These are phyloP conservation scores for Acromyrmex charruanus DNA, from an alignment of 1,140 invertebrate genomes.

Conservation along the genomic window DNA sequence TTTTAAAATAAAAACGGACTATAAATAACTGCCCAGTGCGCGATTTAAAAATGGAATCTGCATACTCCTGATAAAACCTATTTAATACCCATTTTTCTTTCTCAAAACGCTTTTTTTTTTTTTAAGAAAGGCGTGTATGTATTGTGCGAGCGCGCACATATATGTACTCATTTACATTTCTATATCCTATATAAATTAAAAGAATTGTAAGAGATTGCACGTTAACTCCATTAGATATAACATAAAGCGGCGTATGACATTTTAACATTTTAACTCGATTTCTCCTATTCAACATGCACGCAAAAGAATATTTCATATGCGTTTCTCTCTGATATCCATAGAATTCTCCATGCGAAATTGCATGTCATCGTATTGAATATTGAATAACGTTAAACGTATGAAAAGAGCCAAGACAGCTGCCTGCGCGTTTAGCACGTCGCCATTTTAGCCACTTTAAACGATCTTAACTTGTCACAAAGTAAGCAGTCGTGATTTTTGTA, in stretches of 20 bases:
- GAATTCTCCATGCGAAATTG: conserved; percentile 8
- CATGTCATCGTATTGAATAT: conserved; percentile 24
- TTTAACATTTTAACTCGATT: conserved; percentile 9
- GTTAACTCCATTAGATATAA: conserved; percentile 17
- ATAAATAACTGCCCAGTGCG: no score
- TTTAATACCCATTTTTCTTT: neutral
- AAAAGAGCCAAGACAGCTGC: conserved; percentile 7
- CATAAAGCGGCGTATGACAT: neutral
- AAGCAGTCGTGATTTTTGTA: conserved; percentile 34
- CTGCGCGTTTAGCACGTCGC: neutral
- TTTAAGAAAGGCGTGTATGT: neutral
- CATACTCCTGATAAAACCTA: neutral
- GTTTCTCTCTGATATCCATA: neutral
- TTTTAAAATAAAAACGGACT: no score
- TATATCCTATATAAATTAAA: neutral
- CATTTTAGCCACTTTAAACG: conserved; percentile 20
- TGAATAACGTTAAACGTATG: conserved; percentile 44
- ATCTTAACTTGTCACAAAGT: neutral
- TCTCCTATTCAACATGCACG: conserved; percentile 1
- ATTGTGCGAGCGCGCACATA: no score
- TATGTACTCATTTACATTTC: neutral
- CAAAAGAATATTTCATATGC: neutral
- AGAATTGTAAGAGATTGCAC: neutral
- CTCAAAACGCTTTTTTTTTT: conserved; percentile 2
- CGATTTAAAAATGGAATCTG: neutral